These are phyloP conservation scores for Sinhomidia bicolor DNA, from an alignment of 2,888 invertebrate species.

Conservation along the genomic window DNA sequence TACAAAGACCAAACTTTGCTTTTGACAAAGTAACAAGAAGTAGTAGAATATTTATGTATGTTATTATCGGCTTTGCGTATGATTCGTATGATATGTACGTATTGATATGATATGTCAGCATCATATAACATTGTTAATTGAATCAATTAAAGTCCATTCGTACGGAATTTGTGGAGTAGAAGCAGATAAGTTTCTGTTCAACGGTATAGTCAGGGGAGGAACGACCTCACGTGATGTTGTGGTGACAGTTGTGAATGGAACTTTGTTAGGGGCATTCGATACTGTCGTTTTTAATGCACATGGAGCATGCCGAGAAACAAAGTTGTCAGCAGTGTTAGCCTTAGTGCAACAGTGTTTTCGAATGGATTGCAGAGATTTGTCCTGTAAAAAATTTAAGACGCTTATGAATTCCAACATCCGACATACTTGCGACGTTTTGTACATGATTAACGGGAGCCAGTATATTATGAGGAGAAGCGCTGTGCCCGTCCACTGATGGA, in stretches of 20 bases:
- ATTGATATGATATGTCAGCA: too few relatives aligned
- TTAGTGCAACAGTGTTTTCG: constrained; percentile 22
- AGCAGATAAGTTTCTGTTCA: background rate
- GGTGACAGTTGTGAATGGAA: background rate
- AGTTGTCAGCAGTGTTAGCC: background rate
- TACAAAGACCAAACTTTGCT: background rate
- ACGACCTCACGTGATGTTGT: background rate
- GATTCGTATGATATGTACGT: background rate
- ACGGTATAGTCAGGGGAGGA: constrained; percentile 19
- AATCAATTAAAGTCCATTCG: constrained; percentile 62
- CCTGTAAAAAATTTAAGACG: constrained; percentile 53
- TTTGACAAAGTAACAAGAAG: background rate
- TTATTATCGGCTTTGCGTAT: background rate
- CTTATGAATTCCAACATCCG: constrained; percentile 63
- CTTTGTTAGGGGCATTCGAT: background rate
- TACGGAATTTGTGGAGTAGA: constrained; percentile 58
- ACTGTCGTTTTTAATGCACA: background rate
- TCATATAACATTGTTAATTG: constrained; percentile 38
- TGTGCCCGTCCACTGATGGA: constrained; percentile 68
- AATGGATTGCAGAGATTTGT: background rate
- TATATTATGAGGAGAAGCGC: constrained; percentile 71
- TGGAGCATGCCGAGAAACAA: background rate
- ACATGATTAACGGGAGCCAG: constrained; percentile 72
- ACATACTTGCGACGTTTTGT: constrained; percentile 70
- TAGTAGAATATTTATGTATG: background rate